A percentile compares a stretch with the other conserved stretches of the same genome.
phyloP scores from a whole-genome alignment of 1,140 invertebrate species.

The Luehdorfia chinensis region DNA sequence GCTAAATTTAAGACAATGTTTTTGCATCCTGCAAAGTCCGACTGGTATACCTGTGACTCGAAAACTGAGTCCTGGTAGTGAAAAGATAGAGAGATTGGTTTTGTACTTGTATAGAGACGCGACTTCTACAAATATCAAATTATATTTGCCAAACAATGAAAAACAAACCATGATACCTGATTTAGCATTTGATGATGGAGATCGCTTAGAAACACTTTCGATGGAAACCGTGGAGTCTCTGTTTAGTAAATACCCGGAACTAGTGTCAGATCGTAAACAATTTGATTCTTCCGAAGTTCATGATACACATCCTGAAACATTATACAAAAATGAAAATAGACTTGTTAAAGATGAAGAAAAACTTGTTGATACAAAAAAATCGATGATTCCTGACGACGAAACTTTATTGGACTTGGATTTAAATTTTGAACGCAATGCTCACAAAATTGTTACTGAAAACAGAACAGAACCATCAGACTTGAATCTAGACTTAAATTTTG shows the following conservation, averaged over 20 bases:
- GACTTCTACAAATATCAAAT: constrained; percentile 17
- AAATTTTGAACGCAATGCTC: too few species aligned
- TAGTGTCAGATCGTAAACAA: not conserved
- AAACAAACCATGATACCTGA: constrained; percentile 36
- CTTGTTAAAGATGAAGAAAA: not conserved
- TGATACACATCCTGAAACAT: not conserved
- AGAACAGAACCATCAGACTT: too few species aligned
- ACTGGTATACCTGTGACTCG: constrained; percentile 13
- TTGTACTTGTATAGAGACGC: constrained; percentile 30
- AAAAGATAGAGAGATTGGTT: constrained; percentile 27
- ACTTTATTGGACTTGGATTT: too few species aligned
- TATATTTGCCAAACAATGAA: constrained; percentile 28
- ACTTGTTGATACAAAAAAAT: too few species aligned
- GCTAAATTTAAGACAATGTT: constrained; percentile 21
- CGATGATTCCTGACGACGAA: not conserved
- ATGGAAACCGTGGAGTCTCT: not conserved
- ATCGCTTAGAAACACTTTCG: constrained; percentile 7
- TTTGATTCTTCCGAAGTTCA: not conserved
- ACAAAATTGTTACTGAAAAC: too few species aligned
- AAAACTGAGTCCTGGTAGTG: constrained; percentile 9
- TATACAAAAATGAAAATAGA: not conserved
- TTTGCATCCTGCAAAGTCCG: constrained; percentile 18
- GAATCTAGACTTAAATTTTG: too few species aligned
- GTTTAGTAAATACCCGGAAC: not conserved
- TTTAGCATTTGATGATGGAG: constrained; percentile 20